A percentile compares a stretch with the other conserved stretches of the same genome.
Evolutionary conservation across 2,797 vertebrate genomes (phyloP).

Genomic region (Sphenopsis melanotis): DNA sequence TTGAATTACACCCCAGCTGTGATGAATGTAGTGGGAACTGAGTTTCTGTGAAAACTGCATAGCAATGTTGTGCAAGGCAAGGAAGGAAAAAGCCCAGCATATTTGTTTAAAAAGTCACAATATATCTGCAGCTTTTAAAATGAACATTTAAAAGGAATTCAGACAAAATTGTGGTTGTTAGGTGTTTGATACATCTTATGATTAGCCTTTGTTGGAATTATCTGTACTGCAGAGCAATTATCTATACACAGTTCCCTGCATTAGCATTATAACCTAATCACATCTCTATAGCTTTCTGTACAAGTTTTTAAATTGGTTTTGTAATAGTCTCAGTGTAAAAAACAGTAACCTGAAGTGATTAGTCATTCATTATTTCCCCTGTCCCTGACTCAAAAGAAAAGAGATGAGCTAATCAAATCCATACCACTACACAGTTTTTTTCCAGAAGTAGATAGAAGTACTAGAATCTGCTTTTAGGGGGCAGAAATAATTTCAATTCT

Average conservation of each 20-base stretch:
- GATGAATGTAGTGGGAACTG: neutral
- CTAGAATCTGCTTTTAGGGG: neutral
- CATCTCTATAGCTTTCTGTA: neutral
- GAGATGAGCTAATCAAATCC: conserved; percentile 26
- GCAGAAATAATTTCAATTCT: neutral
- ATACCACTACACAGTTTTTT: neutral
- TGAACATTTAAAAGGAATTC: neutral
- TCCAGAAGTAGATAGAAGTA: neutral
- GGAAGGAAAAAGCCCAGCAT: neutral
- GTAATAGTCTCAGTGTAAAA: conserved; percentile 33
- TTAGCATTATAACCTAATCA: conserved; percentile 49
- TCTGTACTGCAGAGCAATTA: conserved; percentile 35
- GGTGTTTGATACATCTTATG: conserved; percentile 17
- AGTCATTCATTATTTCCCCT: conserved; percentile 36
- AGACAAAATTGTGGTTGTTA: neutral
- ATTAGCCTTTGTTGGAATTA: conserved; percentile 24
- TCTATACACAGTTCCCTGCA: conserved; percentile 4
- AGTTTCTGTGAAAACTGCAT: neutral
- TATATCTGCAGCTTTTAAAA: neutral
- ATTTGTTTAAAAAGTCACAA: neutral
- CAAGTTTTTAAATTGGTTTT: conserved; percentile 46
- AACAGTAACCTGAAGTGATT: conserved; percentile 39
- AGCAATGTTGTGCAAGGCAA: neutral
- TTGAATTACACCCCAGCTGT: neutral
- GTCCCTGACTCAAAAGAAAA: conserved; percentile 23